Conservation (phyloP, 2,888 invertebrate species). For the Cacoxenus indagator region DNA sequence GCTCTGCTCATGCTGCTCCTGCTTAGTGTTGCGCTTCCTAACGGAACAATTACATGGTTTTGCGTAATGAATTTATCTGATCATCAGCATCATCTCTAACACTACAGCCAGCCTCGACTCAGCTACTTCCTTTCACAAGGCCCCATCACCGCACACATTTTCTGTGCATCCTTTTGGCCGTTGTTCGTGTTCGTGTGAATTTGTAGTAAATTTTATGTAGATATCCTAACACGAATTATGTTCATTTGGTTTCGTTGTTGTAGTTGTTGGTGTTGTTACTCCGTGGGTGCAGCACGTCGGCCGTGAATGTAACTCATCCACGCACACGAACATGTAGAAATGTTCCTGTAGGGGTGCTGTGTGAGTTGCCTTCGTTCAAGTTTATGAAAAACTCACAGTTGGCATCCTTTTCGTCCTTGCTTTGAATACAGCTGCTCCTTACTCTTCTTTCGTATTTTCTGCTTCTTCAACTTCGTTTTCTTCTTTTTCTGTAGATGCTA, state of each 20-base stretch:
- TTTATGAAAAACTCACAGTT: conserved; percentile 53
- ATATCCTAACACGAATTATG: conserved; percentile 68
- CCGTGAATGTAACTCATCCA: background rate
- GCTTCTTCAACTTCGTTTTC: no score
- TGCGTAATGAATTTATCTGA: conserved; percentile 71
- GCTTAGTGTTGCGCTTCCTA: no score
- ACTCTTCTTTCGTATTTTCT: background rate
- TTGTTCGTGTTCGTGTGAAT: conserved; percentile 25
- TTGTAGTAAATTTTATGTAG: conserved; percentile 67
- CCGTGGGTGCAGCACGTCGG: conserved; percentile 24
- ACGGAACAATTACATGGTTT: conserved; percentile 70
- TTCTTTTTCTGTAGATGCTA: background rate
- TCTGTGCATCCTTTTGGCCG: background rate
- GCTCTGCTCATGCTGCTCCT: background rate
- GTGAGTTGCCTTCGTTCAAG: conserved; percentile 32
- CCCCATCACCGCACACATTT: conserved; percentile 26
- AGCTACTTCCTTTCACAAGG: no score
- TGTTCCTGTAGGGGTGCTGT: background rate
- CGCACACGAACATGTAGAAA: background rate
- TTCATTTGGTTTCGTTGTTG: conserved; percentile 48
- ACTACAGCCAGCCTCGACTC: conserved; percentile 35
- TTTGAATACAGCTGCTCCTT: background rate
- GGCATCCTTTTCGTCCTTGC: conserved; percentile 4
- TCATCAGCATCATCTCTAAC: conserved; percentile 65
- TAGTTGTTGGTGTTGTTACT: conserved; percentile 28